Evolutionary conservation across 2,113 vertebrate species (phyloP).

Genomic region (Otolemur garnettii): DNA sequence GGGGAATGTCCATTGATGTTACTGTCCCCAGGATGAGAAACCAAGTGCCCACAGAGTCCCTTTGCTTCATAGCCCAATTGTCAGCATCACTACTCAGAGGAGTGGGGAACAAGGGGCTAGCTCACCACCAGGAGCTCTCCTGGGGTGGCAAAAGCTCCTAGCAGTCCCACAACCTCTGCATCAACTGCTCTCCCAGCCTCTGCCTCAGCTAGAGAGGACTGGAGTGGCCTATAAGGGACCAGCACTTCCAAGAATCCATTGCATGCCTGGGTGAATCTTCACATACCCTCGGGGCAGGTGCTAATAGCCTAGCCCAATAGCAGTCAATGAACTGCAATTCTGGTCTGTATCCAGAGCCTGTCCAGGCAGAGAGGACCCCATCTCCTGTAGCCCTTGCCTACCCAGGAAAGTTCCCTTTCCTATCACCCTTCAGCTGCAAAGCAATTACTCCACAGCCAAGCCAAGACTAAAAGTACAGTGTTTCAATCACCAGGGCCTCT

Average conservation of each 20-base stretch:
- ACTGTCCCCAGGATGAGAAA: neutral
- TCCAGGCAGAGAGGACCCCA: neutral
- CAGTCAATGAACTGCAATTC: accelerated
- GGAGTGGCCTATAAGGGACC: accelerated
- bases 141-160: neutral
- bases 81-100: neutral
- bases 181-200: neutral
- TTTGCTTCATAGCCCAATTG: neutral
- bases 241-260: neutral
- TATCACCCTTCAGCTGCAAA: neutral
- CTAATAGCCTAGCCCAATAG: neutral
- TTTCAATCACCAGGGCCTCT: no score
- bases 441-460: no score
- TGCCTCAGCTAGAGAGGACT: neutral
- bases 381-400: neutral
- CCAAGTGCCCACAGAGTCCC: neutral
- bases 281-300: neutral
- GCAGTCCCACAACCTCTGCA: neutral
- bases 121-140: neutral
- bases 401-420: neutral
- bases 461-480: neutral
- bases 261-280: neutral
- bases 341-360: neutral
- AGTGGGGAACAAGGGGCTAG: neutral
- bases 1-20: neutral